Conservation (phyloP, 2,113 vertebrate species). For the Myotis brandtii region DNA sequence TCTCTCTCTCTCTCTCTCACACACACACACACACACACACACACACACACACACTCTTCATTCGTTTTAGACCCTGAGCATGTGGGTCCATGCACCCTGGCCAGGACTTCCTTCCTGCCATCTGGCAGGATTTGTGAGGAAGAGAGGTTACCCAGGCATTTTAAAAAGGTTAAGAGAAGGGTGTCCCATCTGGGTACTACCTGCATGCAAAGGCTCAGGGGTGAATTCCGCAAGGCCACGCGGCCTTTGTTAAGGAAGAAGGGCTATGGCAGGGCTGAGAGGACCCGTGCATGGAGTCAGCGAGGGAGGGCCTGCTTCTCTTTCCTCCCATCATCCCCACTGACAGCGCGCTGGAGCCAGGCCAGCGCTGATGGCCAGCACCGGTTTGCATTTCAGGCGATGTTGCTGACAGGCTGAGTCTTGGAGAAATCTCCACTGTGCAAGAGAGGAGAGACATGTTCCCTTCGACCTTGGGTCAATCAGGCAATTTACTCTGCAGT, state of each 20-base stretch:
- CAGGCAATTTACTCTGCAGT: neutral
- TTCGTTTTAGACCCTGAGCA: conserved; percentile 14
- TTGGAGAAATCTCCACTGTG: neutral
- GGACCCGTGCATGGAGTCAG: neutral
- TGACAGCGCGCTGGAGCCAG: fast-evolving
- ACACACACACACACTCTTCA: neutral
- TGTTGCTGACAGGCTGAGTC: neutral
- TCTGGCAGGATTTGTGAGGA: neutral
- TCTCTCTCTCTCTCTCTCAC: no score
- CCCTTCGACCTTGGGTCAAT: neutral
- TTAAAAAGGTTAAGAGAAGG: neutral
- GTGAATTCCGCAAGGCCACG: neutral
- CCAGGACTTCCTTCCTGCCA: conserved; percentile 29
- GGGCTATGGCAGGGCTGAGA: neutral
- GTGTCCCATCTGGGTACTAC: conserved; percentile 1
- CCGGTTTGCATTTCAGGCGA: neutral
- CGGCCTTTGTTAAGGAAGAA: neutral
- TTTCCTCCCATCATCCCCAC: neutral
- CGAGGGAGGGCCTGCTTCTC: neutral
- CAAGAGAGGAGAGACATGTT: neutral
- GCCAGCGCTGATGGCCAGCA: neutral
- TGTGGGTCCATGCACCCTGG: neutral
- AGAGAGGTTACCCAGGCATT: neutral
- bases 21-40: neutral
- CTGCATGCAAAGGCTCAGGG: neutral